Conservation (phyloP, 2,888 invertebrate genomes). For the Eupithecia dodoneata region DNA sequence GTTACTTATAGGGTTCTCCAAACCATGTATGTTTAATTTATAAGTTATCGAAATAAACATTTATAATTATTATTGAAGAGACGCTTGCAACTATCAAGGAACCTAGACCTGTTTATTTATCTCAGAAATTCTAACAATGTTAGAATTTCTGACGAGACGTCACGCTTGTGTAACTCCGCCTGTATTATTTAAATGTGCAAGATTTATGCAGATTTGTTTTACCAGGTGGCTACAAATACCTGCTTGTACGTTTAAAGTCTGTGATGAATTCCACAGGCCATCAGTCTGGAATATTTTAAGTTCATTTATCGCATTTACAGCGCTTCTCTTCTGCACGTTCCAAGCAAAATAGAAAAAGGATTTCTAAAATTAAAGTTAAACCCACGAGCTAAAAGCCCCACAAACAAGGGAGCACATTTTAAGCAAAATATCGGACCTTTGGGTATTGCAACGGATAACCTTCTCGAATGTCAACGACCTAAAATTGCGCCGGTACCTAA, state of each 20-base stretch:
- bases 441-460: constrained; percentile 56
- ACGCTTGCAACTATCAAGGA: no score
- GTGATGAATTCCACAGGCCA: not conserved
- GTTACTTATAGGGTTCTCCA: no score
- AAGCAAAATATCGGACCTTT: constrained; percentile 34
- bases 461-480: constrained; percentile 55
- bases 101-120: no score
- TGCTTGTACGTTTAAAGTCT: not conserved
- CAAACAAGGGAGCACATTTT: constrained; percentile 19
- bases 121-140: not conserved
- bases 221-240: not conserved
- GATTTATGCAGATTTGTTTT: not conserved
- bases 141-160: not conserved
- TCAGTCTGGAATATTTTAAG: not conserved
- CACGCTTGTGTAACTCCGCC: not conserved
- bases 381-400: constrained; percentile 6
- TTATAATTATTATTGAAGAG: no score
- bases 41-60: no score
- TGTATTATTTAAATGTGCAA: not conserved
- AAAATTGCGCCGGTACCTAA: constrained; percentile 50
- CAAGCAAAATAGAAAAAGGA: constrained; percentile 12
- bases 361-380: constrained; percentile 13
- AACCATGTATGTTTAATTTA: no score
- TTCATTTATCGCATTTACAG: constrained; percentile 6
- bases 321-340: not conserved